Percentiles rank a stretch among this genome's conserved stretches.
These are phyloP conservation scores for Carettochelys insculpta DNA, from an alignment of 2,113 vertebrate species.

Conservation along the genomic window DNA sequence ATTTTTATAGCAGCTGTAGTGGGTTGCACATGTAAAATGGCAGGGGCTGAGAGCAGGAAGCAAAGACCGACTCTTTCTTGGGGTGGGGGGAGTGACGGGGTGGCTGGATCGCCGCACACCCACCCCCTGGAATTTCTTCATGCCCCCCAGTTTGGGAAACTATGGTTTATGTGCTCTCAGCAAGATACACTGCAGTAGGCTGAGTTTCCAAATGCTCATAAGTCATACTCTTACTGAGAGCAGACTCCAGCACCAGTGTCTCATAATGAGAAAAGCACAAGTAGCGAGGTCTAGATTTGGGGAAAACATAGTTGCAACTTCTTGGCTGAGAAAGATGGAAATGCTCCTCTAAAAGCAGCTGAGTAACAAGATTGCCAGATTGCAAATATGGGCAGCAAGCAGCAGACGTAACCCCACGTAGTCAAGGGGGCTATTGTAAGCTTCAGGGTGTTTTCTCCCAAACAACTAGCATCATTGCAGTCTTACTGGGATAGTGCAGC, in stretches of 20 bases:
- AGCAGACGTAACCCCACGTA: not conserved
- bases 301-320: not conserved
- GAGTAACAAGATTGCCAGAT: not conserved
- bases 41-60: too few species aligned
- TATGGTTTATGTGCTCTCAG: not conserved
- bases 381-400: not conserved
- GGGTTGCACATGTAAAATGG: too few species aligned
- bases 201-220: not conserved
- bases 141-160: too few species aligned
- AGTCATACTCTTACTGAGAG: not conserved
- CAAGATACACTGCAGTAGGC: not conserved
- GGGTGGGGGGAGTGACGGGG: too few species aligned
- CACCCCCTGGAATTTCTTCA: too few species aligned
- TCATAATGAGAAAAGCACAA: not conserved
- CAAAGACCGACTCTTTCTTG: too few species aligned
- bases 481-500: not conserved
- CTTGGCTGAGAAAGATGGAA: not conserved
- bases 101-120: too few species aligned
- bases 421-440: not conserved
- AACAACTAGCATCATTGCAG: not conserved
- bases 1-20: too few species aligned
- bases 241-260: not conserved
- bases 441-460: not conserved
- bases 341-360: not conserved
- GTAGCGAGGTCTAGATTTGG: not conserved